These are phyloP conservation scores for Grammomys dolichurus DNA, from an alignment of 2,113 vertebrate genomes.

Conservation along the genomic window DNA sequence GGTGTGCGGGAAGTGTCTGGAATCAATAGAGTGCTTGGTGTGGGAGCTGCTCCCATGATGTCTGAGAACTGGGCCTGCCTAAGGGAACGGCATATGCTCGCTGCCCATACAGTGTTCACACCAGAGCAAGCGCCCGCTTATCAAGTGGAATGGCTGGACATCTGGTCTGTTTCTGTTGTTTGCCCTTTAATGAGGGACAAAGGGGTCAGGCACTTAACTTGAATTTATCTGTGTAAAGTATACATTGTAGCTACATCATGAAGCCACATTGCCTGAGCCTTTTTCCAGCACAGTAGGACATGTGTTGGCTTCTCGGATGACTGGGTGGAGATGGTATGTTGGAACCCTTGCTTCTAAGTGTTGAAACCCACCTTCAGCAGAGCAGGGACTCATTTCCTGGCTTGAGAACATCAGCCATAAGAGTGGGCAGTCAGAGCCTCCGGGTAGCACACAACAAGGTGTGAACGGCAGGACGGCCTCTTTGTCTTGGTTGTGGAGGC, in stretches of 20 bases:
- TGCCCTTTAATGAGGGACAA: neutral
- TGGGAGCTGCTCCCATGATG: neutral
- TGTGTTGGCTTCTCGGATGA: neutral
- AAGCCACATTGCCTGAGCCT: neutral
- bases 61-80: neutral
- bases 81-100: slow-evolving; percentile 25
- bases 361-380: neutral
- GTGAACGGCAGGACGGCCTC: neutral
- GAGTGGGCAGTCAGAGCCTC: neutral
- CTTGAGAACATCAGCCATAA: neutral
- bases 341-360: neutral
- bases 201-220: neutral
- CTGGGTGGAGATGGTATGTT: neutral
- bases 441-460: neutral
- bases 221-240: neutral
- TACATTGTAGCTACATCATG: neutral
- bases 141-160: slow-evolving; percentile 33
- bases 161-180: slow-evolving; percentile 44
- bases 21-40: neutral
- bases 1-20: neutral
- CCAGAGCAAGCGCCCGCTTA: neutral
- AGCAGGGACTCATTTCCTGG: neutral
- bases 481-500: neutral
- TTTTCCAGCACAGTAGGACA: neutral
- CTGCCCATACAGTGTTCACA: neutral